Percentiles rank a stretch among this genome's conserved stretches.
Evolutionary conservation across 2,797 vertebrate species (phyloP).

Genomic region (Syngnathus rostellatus): DNA sequence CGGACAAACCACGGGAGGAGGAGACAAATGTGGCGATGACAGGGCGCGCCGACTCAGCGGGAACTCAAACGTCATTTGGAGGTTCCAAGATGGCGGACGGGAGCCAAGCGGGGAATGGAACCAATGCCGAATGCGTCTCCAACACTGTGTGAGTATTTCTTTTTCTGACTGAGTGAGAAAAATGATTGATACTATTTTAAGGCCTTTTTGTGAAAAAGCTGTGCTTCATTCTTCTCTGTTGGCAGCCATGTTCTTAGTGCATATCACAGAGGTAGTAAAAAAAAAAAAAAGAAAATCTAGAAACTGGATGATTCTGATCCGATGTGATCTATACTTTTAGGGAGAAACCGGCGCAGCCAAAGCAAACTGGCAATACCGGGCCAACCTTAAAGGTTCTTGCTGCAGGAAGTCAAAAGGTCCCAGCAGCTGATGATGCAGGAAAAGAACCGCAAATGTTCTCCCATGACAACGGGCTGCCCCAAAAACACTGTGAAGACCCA

Average conservation of each 20-base stretch:
- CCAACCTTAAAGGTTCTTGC: constrained; percentile 8
- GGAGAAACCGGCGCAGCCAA: constrained; percentile 21
- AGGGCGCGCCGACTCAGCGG: constrained; percentile 19
- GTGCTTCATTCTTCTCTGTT: neutral
- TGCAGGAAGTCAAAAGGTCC: neutral
- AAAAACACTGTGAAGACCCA: neutral
- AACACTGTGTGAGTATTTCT: constrained; percentile 43
- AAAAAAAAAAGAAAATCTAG: too few species aligned
- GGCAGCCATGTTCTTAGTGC: too few species aligned
- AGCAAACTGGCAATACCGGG: constrained; percentile 16
- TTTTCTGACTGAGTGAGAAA: neutral
- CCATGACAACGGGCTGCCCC: neutral
- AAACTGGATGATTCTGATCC: neutral
- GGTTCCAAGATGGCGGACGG: constrained; percentile 20
- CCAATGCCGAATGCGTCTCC: constrained; percentile 2
- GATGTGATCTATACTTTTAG: constrained; percentile 18
- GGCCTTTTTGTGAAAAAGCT: neutral
- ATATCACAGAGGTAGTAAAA: too few species aligned
- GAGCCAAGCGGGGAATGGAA: constrained; percentile 5
- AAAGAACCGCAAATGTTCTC: neutral
- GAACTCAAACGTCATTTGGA: constrained; percentile 13
- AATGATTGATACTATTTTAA: neutral
- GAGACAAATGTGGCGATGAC: constrained; percentile 20
- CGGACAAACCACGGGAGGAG: constrained; percentile 40
- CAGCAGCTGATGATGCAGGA: neutral